Conservation (phyloP, 2,113 vertebrate species). For the Hippocampus barbouri region DNA sequence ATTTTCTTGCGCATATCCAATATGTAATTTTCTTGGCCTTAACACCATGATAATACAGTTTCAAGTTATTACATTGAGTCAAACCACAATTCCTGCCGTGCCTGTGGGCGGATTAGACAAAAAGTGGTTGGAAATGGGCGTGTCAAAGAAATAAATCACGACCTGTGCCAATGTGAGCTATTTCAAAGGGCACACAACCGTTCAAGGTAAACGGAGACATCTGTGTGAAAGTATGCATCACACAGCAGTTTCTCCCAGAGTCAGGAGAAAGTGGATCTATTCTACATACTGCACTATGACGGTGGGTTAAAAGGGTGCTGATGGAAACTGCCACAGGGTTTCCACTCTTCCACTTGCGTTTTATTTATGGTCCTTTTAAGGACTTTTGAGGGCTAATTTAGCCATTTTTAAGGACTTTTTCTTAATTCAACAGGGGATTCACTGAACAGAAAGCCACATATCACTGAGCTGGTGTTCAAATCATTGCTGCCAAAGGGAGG, state of each 20-base stretch:
- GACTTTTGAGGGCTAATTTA: too few species aligned
- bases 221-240: slow-evolving; percentile 24
- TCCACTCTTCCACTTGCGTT: too few species aligned
- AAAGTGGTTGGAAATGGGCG: not conserved
- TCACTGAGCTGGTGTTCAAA: too few species aligned
- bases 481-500: too few species aligned
- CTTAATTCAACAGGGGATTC: too few species aligned
- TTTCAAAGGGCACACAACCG: not conserved
- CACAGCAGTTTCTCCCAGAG: slow-evolving; percentile 33
- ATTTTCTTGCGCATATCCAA: too few species aligned
- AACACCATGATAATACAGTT: not conserved
- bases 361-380: too few species aligned
- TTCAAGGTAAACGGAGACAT: slow-evolving; percentile 13
- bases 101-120: not conserved
- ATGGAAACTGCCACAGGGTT: too few species aligned
- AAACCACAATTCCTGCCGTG: not conserved
- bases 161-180: not conserved
- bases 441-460: too few species aligned
- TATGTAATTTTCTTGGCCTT: not conserved
- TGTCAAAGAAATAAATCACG: not conserved
- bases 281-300: slow-evolving; percentile 40
- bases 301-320: not conserved
- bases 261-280: slow-evolving; percentile 50
- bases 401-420: too few species aligned
- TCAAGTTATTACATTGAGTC: not conserved